These are phyloP conservation scores for Sterrhoptilus dennistouni DNA, from an alignment of 2,113 vertebrate species.

Conservation along the genomic window DNA sequence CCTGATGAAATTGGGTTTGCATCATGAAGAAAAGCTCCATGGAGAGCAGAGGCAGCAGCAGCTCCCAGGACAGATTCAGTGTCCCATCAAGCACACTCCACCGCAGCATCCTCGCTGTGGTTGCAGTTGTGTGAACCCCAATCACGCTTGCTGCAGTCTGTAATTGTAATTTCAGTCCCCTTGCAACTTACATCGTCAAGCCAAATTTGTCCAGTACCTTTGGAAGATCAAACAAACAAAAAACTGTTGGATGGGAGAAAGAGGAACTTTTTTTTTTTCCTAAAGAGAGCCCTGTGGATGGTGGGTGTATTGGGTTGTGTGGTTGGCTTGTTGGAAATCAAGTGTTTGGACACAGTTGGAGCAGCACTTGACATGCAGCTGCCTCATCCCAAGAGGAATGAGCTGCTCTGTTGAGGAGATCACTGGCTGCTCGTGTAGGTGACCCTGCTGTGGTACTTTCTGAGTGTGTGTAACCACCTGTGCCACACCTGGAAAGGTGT, in stretches of 20 bases:
- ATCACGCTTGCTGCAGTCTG: background rate
- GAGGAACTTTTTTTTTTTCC: background rate
- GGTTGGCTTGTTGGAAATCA: background rate
- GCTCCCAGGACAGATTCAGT: background rate
- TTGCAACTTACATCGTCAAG: slow-evolving; percentile 79
- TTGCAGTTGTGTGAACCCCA: slow-evolving; percentile 78
- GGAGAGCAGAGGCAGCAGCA: background rate
- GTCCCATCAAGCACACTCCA: slow-evolving; percentile 63
- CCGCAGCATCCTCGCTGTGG: slow-evolving; percentile 79
- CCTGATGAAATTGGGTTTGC: background rate
- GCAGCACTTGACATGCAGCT: background rate
- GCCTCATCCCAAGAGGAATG: background rate
- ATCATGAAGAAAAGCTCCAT: accelerated
- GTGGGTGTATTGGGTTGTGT: accelerated
- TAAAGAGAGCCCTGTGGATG: background rate
- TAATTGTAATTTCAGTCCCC: slow-evolving; percentile 69
- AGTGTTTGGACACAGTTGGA: background rate
- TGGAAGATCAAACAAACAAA: background rate
- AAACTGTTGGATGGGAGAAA: background rate
- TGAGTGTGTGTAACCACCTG: accelerated
- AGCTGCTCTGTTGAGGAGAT: background rate
- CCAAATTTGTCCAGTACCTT: slow-evolving; percentile 83
- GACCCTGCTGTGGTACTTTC: background rate
- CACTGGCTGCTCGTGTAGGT: background rate
- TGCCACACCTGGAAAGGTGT: background rate